phyloP scores from a whole-genome alignment of 2,888 invertebrate species.

The Eupeodes latifasciatus region DNA sequence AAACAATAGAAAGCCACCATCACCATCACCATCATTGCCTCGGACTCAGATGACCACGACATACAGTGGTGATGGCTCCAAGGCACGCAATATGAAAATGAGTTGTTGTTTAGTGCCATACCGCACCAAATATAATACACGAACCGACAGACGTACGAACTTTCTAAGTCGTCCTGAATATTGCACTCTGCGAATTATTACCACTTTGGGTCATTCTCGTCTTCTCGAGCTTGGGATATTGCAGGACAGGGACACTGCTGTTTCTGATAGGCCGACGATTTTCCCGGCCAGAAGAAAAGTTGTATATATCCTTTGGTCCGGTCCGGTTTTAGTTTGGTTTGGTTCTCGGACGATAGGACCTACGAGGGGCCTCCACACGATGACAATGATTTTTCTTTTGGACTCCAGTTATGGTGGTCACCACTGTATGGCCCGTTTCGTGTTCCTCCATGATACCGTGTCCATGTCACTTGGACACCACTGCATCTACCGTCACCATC shows the following conservation, averaged over 20 bases:
- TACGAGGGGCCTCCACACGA: conserved; percentile 51
- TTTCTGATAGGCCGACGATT: conserved; percentile 74
- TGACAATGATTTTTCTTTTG: conserved; percentile 73
- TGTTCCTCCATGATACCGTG: conserved; percentile 69
- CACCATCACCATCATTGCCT: conserved; percentile 59
- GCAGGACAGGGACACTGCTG: conserved; percentile 58
- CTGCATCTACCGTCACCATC: conserved; percentile 44
- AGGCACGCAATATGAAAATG: conserved; percentile 83
- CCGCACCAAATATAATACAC: conserved; percentile 52
- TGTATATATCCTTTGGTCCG: conserved; percentile 63
- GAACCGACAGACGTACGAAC: neutral
- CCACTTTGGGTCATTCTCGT: conserved; percentile 73
- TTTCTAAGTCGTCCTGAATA: conserved; percentile 31
- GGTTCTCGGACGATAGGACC: neutral
- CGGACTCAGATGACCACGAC: conserved; percentile 57
- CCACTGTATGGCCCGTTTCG: conserved; percentile 66
- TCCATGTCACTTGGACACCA: conserved; percentile 70
- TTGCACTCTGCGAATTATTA: conserved; percentile 69
- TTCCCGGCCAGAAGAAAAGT: conserved; percentile 69
- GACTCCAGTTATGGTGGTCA: conserved; percentile 56
- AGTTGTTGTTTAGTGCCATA: conserved; percentile 76
- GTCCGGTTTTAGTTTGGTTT: conserved; percentile 5
- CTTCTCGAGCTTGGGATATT: conserved; percentile 54
- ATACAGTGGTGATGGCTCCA: conserved; percentile 80
- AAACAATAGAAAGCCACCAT: conserved; percentile 72